Base-by-base conservation (phyloP, 2,113 vertebrate species). In the Microtus ochrogaster region DNA sequence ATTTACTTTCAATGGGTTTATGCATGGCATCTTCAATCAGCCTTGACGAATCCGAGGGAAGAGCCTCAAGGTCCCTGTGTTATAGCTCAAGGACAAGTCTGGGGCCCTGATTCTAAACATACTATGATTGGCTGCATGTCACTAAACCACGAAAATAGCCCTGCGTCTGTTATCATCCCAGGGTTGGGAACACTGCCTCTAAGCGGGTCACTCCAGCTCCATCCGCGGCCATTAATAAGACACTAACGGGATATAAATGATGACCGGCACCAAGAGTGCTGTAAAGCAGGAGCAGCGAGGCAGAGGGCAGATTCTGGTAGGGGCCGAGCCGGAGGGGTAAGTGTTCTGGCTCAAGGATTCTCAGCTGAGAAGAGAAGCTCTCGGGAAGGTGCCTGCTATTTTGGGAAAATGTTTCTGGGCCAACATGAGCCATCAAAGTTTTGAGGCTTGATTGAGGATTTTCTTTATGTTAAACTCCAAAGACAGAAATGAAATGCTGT, bases 81-180 rank as follows among this genome's bases (percentile, higher is more conserved):
- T 97, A 94, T 5, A 19, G 95, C 96, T 97, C 88, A 96, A 96
- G 98, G 94, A 73, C 28, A 70, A 97, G 96, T 82, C 81, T 94
- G 76, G 89, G 97, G 91, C 92, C 78, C 83, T 0, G 13, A 91
- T 96, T 97, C 91, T 96, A 98, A 96, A 92, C 13, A 13, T 79
- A 90, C 30, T 83, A 84, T 91, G 96, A 97, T 92, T 96, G 96
- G 96, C 89, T 83, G 72, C 61, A 41, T 96, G 95, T 86, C 65
- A 95, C 97, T 97, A 84, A 97, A 98, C 96, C 98, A 97, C 95
- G 96, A 92, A 98, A 98, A 98, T 94, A 98, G 97, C 93, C 91
- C 78, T 49, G 95, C 94, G 97, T 96, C 97, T 98, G 97, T 94
- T 96, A 94, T 87, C 95, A 85, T 93, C 94, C 95, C 92, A 95